Evolutionary conservation across 2,113 vertebrate genomes (phyloP), one percentile per base, ranked within the genome.

Genomic region (Vulpes ferrilata): DNA sequence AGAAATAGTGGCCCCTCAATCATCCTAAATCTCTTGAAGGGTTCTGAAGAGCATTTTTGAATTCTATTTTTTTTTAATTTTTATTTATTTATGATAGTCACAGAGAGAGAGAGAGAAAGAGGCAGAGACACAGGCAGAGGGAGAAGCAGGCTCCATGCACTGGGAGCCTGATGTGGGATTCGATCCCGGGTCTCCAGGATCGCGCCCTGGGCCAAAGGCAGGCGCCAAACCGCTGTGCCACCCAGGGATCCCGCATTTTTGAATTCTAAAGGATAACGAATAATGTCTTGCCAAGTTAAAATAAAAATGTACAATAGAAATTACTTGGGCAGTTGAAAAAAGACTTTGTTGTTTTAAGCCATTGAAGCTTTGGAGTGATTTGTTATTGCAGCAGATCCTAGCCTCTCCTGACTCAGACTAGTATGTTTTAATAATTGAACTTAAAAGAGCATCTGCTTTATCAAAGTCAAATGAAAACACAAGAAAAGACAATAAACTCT

Each of bases 391-490:
- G 71, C 35, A 92, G 48, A 83, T 32, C n/a, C 65, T 86, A 38
- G 25, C 73, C 57, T 96, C 32, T 5, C n/a, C 67, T 76, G 38
- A 90, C 59, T 95, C 32, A 67, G 53, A 78, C 12, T 62, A 10
- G 6, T 17, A 62, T 64, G 59, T 83, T 87, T 90, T 51, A 82
- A 84, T 84, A 96, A 84, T 22, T 60, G 38, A 86, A 93, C 13
- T 82, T 71, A 76, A 38, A 30, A 82, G 23, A 67, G 13, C 16
- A 53, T 59, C 67, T 86, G 55, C 53, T 88, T 90, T 59, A 89
- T 74, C 78, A 91, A 96, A 55, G 32, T 93, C 88, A 95, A 87
- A 87, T 85, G 48, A 80, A 93, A 97, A 84, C 64, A 83, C 5
- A 87, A 48, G 23, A 74, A 79, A 90, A 90, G 32, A 71, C 32